Evolutionary conservation across 2,113 vertebrate genomes (phyloP).

Genomic region (Brachionichthys hirsutus): DNA sequence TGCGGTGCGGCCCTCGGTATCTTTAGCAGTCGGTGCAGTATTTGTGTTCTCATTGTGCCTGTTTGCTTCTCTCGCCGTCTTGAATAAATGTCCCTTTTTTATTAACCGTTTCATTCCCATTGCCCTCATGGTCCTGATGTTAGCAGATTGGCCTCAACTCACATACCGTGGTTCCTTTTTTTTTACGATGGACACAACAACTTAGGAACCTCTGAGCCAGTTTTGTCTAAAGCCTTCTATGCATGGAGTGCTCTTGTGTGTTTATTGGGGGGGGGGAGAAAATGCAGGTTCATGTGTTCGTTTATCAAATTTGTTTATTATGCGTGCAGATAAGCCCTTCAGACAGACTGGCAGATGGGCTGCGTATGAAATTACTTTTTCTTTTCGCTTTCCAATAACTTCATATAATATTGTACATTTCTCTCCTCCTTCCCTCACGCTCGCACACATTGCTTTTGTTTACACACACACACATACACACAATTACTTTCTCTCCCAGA

Average conservation of each 20-base stretch:
- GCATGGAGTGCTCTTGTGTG: not conserved
- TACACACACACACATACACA: slow-evolving; percentile 16
- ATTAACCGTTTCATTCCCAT: slow-evolving; percentile 15
- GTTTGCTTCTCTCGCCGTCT: slow-evolving; percentile 24
- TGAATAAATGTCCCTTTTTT: slow-evolving; percentile 27
- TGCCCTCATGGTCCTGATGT: not conserved
- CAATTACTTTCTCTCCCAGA: slow-evolving; percentile 45
- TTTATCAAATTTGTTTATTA: slow-evolving; percentile 67
- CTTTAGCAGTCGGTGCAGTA: slow-evolving; percentile 34
- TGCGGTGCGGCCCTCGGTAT: slow-evolving; percentile 42
- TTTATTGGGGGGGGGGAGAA: not conserved
- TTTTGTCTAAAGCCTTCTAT: slow-evolving; percentile 1
- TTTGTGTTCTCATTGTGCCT: slow-evolving; percentile 30
- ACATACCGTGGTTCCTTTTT: no score
- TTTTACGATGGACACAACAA: slow-evolving; percentile 9
- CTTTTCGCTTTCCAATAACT: slow-evolving; percentile 66
- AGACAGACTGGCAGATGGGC: slow-evolving; percentile 55
- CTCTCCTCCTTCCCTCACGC: slow-evolving; percentile 26
- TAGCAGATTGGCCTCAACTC: no score
- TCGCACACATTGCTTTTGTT: slow-evolving; percentile 31
- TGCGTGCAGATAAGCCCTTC: slow-evolving; percentile 50
- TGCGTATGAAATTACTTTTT: slow-evolving; percentile 66
- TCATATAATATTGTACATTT: slow-evolving; percentile 64
- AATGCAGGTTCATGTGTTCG: slow-evolving; percentile 38
- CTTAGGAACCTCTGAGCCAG: not conserved